Evolutionary conservation across 2,113 vertebrate genomes (phyloP).

Genomic region (Rhinolophus ferrumequinum): DNA sequence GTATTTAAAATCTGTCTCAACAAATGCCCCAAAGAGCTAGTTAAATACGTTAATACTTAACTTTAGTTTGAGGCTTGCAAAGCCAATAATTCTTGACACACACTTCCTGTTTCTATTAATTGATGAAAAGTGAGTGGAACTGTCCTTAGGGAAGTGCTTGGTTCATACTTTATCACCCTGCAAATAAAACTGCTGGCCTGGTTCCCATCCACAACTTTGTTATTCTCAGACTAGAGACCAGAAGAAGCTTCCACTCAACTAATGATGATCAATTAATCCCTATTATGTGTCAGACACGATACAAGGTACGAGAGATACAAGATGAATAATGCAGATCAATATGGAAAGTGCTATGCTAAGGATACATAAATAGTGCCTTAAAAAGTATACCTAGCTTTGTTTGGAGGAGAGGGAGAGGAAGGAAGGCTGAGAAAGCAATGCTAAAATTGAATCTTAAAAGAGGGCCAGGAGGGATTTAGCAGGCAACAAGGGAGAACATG

Average conservation of each 20-base stretch:
- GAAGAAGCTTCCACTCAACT: conserved; percentile 19
- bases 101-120: conserved; percentile 57
- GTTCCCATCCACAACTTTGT: conserved; percentile 43
- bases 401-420: neutral
- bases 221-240: conserved; percentile 43
- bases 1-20: conserved; percentile 55
- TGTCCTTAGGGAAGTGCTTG: conserved; percentile 64
- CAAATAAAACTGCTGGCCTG: conserved; percentile 61
- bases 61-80: conserved; percentile 62
- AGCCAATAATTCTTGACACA: conserved; percentile 50
- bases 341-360: conserved; percentile 24
- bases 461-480: neutral
- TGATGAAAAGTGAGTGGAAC: conserved; percentile 53
- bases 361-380: neutral
- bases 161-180: conserved; percentile 50
- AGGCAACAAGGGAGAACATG: neutral
- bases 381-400: neutral
- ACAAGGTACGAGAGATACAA: conserved; percentile 18
- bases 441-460: neutral
- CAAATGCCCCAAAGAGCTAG: conserved; percentile 50
- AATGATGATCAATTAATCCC: conserved; percentile 23
- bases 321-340: neutral
- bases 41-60: conserved; percentile 51
- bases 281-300: neutral
- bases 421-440: neutral